Evolutionary conservation across 2,888 invertebrate species (phyloP).

Genomic region (Allacma fusca): DNA sequence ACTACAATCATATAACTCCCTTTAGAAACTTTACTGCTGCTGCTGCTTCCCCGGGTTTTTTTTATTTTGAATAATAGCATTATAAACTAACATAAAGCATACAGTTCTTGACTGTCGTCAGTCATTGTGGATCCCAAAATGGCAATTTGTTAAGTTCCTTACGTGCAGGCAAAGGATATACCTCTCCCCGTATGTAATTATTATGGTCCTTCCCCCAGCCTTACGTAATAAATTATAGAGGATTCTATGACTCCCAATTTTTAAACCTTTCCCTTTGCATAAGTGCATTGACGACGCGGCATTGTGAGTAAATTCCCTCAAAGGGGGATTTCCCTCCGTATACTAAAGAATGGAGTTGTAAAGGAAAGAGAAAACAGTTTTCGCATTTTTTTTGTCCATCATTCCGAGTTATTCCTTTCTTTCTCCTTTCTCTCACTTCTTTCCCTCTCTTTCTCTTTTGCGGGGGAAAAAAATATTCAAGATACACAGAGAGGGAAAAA

Average conservation of each 20-base stretch:
- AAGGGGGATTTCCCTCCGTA: too few relatives aligned
- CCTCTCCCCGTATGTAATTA: too few relatives aligned
- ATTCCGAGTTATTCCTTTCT: neutral
- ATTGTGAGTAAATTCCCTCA: too few relatives aligned
- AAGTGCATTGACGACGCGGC: too few relatives aligned
- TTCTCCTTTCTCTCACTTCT: slow-evolving; percentile 19
- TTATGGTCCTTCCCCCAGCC: too few relatives aligned
- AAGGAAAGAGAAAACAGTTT: slow-evolving; percentile 18
- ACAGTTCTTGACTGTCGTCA: slow-evolving; percentile 3
- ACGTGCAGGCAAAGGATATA: too few relatives aligned
- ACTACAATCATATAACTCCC: too few relatives aligned
- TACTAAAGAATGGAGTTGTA: too few relatives aligned
- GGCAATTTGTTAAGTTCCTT: slow-evolving; percentile 24
- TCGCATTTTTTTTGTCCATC: slow-evolving; percentile 26
- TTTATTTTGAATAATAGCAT: slow-evolving; percentile 4
- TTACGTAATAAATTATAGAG: neutral
- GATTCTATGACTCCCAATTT: neutral
- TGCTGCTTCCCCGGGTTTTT: neutral
- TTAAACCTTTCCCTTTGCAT: too few relatives aligned
- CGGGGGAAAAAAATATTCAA: neutral
- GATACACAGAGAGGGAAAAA: too few relatives aligned
- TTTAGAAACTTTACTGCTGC: neutral
- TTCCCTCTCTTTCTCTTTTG: slow-evolving; percentile 7
- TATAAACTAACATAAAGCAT: slow-evolving; percentile 1
- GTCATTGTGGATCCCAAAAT: slow-evolving; percentile 1